Evolutionary conservation across 2,797 vertebrate genomes (phyloP), one percentile per base, ranked within the genome.

Genomic region (Gorsachius magnificus): DNA sequence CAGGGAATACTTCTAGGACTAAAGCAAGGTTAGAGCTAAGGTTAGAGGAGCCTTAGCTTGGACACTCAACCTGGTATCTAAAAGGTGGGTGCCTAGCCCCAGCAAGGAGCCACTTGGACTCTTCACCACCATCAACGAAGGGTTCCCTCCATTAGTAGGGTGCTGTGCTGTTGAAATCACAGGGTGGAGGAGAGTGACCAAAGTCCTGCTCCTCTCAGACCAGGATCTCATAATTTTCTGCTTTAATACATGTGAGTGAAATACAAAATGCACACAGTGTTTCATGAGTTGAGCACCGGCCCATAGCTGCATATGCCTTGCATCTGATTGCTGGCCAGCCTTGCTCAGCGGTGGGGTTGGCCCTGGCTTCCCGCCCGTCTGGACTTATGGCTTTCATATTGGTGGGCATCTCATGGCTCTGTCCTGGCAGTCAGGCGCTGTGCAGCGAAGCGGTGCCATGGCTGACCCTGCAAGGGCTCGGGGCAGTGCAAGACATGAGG

Each of bases 371-470:
- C 11, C 20, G 46, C 1, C 1, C 10, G 26, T 76, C 61, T 46
- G 22, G 24, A 29, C 2, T 61, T 11, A 16, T 0, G 4, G 20
- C 16, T 88, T 53, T 61, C 11, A 2, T 16, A 11, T 22, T 7
- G 2, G 4, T 24, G 69, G 11, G 11, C 43, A 13, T 46, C 36
- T 75, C 0, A 0, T 1, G 3, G 10, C 17, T 38, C 41, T 0
- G 0, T 26, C 22, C 36, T 0, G 0, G 15, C 33, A 58, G 15
- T 8, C 0, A 0, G 20, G 26, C 6, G 15, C 16, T 58, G 24
- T n/a, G 31, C 56, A 31, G 46, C 0, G 0, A 58, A 65, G 5
- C 0, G 0, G 10, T 10, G 24, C 8, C 3, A 1, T 26, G 64
- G 25, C 29, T 91, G 36, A 80, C 3, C 21, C 29, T 63, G 25